phyloP scores from a whole-genome alignment of 2,888 invertebrate genomes.

The Acanthosepion esculentum region DNA sequence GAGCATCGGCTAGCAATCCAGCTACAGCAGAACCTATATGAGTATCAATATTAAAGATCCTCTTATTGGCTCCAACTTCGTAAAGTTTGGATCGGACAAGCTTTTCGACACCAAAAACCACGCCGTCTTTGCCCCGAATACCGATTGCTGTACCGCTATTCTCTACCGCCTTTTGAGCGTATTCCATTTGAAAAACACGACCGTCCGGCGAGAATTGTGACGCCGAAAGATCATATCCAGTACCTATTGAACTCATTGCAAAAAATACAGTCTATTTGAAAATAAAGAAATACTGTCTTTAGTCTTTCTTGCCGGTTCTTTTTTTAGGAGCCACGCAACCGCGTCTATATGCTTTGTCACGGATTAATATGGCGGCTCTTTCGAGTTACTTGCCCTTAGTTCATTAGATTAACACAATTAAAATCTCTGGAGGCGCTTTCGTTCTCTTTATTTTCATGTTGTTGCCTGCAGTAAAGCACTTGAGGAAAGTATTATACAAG shows the following conservation, averaged over 20 bases:
- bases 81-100: constrained; percentile 93
- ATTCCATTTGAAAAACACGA: constrained; percentile 99
- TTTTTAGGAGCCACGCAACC: background rate
- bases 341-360: constrained; percentile 20
- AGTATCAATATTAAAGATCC: constrained; percentile 92
- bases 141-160: constrained; percentile 97
- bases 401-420: background rate
- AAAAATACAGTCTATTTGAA: background rate
- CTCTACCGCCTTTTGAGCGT: constrained; percentile 99
- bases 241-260: constrained; percentile 70
- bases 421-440: background rate
- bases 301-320: background rate
- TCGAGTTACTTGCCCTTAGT: background rate
- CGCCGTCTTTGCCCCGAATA: constrained; percentile 94
- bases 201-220: constrained; percentile 99
- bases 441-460: background rate
- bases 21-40: constrained; percentile 93
- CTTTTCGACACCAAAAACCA: constrained; percentile 98
- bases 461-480: background rate
- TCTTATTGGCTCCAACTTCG: constrained; percentile 89
- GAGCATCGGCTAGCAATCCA: constrained; percentile 93
- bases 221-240: constrained; percentile 97
- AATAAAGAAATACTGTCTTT: background rate
- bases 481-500: background rate
- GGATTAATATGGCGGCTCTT: background rate